Evolutionary conservation across 2,113 vertebrate species (phyloP).

Genomic region (Sorex araneus): DNA sequence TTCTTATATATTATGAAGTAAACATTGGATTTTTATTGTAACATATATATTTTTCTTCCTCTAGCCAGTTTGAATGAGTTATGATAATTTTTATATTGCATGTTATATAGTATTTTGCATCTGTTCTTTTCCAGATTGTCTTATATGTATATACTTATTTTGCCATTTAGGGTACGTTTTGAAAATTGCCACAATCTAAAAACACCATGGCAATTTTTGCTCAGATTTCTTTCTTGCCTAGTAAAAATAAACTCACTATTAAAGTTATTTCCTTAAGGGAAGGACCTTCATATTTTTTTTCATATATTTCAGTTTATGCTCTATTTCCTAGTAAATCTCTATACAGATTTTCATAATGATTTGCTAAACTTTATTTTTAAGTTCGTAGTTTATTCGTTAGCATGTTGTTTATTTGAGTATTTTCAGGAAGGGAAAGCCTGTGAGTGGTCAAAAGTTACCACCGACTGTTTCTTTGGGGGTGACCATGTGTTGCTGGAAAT

Average conservation of each 20-base stretch:
- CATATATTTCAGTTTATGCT: not conserved
- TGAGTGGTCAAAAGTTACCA: no score
- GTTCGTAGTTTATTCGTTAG: no score
- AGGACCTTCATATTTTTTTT: not conserved
- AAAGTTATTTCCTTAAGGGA: not conserved
- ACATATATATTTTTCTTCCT: not conserved
- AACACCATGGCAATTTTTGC: not conserved
- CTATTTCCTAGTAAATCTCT: not conserved
- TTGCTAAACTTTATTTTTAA: not conserved
- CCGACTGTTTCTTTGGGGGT: no score
- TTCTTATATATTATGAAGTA: not conserved
- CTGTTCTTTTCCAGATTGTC: slow-evolving; percentile 6
- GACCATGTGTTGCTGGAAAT: no score
- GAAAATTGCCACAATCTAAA: not conserved
- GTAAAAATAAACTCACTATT: slow-evolving; percentile 13
- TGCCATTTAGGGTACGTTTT: not conserved
- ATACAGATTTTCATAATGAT: not conserved
- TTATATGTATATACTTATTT: not conserved
- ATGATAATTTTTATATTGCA: not conserved
- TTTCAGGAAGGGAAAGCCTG: no score
- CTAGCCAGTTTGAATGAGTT: accelerated
- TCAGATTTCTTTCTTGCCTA: not conserved
- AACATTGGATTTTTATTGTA: not conserved
- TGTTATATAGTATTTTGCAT: not conserved
- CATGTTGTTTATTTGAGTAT: no score